These are phyloP conservation scores for Eolophus roseicapilla DNA, from an alignment of 2,113 vertebrate species.

Conservation along the genomic window DNA sequence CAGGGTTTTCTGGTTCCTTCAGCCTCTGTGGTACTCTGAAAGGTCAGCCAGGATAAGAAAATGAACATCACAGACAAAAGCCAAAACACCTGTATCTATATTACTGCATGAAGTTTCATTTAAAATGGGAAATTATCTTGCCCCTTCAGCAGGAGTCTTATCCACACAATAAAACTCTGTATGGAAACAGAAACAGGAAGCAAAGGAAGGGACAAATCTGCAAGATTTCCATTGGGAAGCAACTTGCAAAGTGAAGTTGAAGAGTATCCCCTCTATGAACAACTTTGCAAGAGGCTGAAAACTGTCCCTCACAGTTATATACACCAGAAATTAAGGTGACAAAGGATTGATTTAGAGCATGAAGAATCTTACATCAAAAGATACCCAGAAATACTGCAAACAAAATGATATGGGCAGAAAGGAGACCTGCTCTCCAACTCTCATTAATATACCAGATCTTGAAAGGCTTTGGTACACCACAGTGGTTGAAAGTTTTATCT, in stretches of 20 bases:
- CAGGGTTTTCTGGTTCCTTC: neutral
- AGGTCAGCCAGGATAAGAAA: neutral
- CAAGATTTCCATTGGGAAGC: neutral
- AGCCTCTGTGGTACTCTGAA: accelerated
- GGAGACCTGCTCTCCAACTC: neutral
- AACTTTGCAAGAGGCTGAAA: neutral
- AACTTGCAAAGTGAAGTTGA: neutral
- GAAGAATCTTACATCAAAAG: neutral
- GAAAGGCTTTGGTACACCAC: neutral
- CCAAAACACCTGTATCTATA: neutral
- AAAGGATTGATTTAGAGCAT: neutral
- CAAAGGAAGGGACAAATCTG: neutral
- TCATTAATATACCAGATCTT: neutral
- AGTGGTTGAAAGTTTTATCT: neutral
- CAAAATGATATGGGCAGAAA: neutral
- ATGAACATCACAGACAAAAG: neutral
- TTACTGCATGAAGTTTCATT: neutral
- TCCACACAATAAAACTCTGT: neutral
- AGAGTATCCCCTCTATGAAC: neutral
- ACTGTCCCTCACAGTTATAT: neutral
- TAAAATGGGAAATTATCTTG: neutral
- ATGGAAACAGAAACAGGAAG: neutral
- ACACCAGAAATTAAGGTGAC: neutral
- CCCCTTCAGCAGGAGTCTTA: neutral
- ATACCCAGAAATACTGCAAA: neutral